Conservation (phyloP, 2,113 vertebrate species). For the Eulemur rufifrons region DNA sequence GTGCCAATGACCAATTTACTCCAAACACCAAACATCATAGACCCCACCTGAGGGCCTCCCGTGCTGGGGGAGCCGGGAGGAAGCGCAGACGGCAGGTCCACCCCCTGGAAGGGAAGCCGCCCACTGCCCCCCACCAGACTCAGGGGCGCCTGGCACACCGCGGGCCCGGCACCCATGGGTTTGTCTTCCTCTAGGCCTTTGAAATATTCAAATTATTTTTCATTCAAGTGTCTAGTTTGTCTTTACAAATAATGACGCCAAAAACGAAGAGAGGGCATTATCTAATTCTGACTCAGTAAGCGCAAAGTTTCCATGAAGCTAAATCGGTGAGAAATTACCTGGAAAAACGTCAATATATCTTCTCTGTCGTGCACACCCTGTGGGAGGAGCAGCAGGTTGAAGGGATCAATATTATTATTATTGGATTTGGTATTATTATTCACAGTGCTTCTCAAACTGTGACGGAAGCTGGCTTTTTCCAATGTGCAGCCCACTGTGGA, state of each 20-base stretch:
- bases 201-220: neutral
- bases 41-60: accelerated
- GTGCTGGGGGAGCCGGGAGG: neutral
- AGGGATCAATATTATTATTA: accelerated
- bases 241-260: neutral
- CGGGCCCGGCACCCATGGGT: neutral
- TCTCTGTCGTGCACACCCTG: too few relatives aligned
- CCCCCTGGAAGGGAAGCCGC: neutral
- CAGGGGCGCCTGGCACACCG: neutral
- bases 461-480: too few relatives aligned
- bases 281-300: accelerated
- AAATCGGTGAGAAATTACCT: accelerated
- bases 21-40: accelerated
- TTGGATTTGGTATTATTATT: neutral
- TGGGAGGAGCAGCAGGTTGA: accelerated
- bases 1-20: neutral
- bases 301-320: accelerated
- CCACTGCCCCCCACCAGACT: neutral
- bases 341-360: too few relatives aligned
- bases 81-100: too few relatives aligned
- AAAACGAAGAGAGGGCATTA: neutral
- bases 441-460: neutral
- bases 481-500: neutral
- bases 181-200: neutral
- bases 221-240: neutral